Percentiles rank a stretch among this genome's conserved stretches.
phyloP scores from a whole-genome alignment of 1,140 invertebrate species.

The Tetranychus cinnabarinus region DNA sequence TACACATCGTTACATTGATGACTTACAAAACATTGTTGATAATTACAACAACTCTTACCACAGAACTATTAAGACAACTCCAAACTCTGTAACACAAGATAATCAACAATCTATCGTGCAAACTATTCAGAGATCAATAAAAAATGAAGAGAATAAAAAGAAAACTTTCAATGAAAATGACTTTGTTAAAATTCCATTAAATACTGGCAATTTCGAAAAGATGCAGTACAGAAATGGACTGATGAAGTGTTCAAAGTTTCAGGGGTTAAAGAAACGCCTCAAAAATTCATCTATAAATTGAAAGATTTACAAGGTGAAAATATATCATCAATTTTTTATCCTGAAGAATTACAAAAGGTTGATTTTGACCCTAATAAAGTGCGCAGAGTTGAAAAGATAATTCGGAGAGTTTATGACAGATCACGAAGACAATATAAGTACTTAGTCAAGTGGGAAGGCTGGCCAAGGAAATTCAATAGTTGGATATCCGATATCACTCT shows the following conservation, averaged over 20 bases:
- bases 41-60: background rate
- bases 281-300: background rate
- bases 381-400: background rate
- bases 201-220: background rate
- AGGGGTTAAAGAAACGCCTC: background rate
- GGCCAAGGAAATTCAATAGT: background rate
- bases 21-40: background rate
- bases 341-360: background rate
- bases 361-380: no score
- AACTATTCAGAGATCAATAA: no score
- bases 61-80: background rate
- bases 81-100: background rate
- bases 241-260: background rate
- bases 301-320: background rate
- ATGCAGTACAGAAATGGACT: background rate
- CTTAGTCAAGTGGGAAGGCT: background rate
- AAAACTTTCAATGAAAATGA: no score
- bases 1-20: background rate
- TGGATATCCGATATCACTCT: background rate
- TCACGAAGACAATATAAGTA: background rate
- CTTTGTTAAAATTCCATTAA: no score
- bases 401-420: background rate
- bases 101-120: no score
- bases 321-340: background rate
- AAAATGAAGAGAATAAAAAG: no score